These are phyloP conservation scores for Synchiropus splendidus DNA, from an alignment of 2,113 vertebrate genomes.

Conservation along the genomic window DNA sequence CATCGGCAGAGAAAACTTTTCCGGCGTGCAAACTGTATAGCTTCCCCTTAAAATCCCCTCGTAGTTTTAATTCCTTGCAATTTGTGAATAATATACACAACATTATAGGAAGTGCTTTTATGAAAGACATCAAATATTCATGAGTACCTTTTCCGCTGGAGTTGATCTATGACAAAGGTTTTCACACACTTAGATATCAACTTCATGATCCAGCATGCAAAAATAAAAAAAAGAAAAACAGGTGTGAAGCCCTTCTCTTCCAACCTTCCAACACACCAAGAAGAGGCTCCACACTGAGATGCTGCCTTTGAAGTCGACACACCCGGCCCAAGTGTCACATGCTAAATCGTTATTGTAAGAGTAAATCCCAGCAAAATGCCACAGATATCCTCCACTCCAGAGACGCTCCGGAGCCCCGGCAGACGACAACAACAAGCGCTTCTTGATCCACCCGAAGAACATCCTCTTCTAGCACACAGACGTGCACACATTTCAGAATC, in stretches of 20 bases:
- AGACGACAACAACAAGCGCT: constrained; percentile 9
- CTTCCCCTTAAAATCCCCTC: too few species aligned
- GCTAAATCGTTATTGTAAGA: constrained; percentile 31
- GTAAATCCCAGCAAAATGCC: constrained; percentile 36
- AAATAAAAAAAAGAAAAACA: not conserved
- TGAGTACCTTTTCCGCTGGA: too few species aligned
- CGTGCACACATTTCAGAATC: not conserved
- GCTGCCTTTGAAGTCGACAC: constrained; percentile 33
- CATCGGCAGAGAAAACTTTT: too few species aligned
- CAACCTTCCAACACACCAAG: not conserved
- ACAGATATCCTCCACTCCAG: constrained; percentile 14
- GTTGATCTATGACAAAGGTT: too few species aligned
- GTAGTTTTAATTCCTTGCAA: too few species aligned
- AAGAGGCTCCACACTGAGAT: constrained; percentile 11
- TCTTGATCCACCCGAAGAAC: constrained; percentile 15
- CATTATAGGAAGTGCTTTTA: too few species aligned
- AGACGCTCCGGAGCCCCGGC: constrained; percentile 10
- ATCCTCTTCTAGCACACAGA: constrained; percentile 5
- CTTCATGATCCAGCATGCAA: too few species aligned
- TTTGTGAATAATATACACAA: too few species aligned
- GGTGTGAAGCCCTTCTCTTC: not conserved
- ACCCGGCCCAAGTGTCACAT: constrained; percentile 28
- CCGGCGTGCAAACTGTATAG: too few species aligned
- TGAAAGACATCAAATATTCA: too few species aligned
- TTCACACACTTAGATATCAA: too few species aligned